Percentiles rank a stretch among this genome's conserved stretches.
Evolutionary conservation across 2,888 invertebrate genomes (phyloP).

Genomic region (Yponomeuta sedellus): DNA sequence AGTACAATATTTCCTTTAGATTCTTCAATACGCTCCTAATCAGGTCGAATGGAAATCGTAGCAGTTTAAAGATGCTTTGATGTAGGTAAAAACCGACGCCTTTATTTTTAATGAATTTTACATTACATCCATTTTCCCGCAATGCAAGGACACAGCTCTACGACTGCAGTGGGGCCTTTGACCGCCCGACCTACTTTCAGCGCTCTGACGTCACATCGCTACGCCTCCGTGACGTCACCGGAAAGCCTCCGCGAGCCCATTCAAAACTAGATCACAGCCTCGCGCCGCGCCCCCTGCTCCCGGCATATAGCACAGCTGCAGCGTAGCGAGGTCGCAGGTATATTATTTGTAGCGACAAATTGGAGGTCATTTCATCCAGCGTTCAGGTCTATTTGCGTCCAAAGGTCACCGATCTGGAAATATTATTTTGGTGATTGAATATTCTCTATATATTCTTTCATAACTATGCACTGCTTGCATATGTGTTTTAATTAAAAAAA

Average conservation of each 20-base stretch:
- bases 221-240: slow-evolving; percentile 69
- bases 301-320: slow-evolving; percentile 20
- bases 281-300: slow-evolving; percentile 36
- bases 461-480: too few species aligned
- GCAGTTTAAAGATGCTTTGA: too few species aligned
- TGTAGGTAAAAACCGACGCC: too few species aligned
- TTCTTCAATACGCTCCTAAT: too few species aligned
- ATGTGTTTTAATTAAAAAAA: too few species aligned
- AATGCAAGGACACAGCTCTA: slow-evolving; percentile 26
- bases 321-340: slow-evolving; percentile 37
- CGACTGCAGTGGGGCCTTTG: slow-evolving; percentile 62
- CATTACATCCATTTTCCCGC: slow-evolving; percentile 25
- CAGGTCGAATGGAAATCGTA: too few species aligned
- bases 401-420: neutral
- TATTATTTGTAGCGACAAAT: slow-evolving; percentile 28
- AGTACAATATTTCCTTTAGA: too few species aligned
- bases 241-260: slow-evolving; percentile 62
- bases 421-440: too few species aligned
- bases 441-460: too few species aligned
- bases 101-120: neutral
- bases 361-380: slow-evolving; percentile 50
- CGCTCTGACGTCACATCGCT: slow-evolving; percentile 63
- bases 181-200: slow-evolving; percentile 63
- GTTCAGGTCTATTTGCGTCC: neutral
- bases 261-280: slow-evolving; percentile 71